phyloP scores from a whole-genome alignment of 2,797 vertebrate species.

The Sebastes iracundus region DNA sequence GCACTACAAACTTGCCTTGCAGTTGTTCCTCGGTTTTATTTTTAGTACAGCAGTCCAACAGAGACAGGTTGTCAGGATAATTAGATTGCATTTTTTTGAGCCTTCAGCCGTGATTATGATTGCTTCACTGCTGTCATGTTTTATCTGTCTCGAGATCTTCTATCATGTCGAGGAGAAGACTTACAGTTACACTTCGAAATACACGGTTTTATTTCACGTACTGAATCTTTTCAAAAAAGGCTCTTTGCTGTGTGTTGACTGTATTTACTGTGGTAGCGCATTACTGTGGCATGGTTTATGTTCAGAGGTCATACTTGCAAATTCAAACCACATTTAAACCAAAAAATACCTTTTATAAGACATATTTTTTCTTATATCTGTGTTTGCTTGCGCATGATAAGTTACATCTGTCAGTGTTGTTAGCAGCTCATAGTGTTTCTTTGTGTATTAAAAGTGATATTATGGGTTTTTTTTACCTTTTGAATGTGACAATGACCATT shows the following conservation, averaged over 20 bases:
- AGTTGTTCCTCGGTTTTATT: constrained; percentile 41
- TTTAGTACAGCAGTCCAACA: constrained; percentile 34
- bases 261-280: not conserved
- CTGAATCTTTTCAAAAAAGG: not conserved
- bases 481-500: constrained; percentile 54
- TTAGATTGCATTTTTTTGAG: constrained; percentile 26
- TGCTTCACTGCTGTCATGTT: constrained; percentile 23
- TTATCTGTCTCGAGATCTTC: constrained; percentile 4
- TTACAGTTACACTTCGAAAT: constrained; percentile 1
- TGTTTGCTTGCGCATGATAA: constrained; percentile 40
- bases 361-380: not conserved
- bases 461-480: constrained; percentile 25
- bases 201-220: not conserved
- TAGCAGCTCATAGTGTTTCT: constrained; percentile 39
- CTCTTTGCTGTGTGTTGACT: constrained; percentile 13
- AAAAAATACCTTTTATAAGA: constrained; percentile 6
- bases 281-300: constrained; percentile 19
- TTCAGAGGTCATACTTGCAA: not conserved
- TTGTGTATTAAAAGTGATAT: constrained; percentile 38
- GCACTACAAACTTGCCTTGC: constrained; percentile 37
- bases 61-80: constrained; percentile 34
- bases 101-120: constrained; percentile 36
- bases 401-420: constrained; percentile 52
- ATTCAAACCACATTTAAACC: constrained; percentile 25
- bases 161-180: not conserved